Conservation (phyloP, 1,140 invertebrate species). For the Macrocentrus cingulum region DNA sequence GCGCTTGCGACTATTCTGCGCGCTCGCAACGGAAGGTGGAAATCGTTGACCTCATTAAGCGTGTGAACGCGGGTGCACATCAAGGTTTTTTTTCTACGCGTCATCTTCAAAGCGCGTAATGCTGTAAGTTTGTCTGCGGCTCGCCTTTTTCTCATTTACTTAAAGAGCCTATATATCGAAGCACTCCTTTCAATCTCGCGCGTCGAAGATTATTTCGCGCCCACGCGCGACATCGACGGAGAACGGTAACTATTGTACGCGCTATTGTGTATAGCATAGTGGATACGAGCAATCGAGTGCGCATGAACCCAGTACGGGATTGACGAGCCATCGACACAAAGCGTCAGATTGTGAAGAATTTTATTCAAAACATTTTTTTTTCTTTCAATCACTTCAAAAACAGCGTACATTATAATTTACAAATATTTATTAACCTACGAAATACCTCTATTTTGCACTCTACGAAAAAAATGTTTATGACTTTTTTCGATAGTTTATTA, state of each 20-base stretch:
- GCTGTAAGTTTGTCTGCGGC: constrained; percentile 7
- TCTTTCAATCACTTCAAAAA: too few relatives aligned
- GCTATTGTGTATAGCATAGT: not conserved
- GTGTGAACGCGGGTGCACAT: constrained; percentile 34
- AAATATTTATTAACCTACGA: too few relatives aligned
- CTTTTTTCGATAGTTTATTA: too few relatives aligned
- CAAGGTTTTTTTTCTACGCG: constrained; percentile 11
- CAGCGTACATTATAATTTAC: too few relatives aligned
- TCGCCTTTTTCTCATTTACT: not conserved
- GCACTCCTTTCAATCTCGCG: too few relatives aligned
- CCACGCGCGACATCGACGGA: constrained; percentile 6
- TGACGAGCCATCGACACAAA: too few relatives aligned
- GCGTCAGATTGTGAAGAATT: too few relatives aligned
- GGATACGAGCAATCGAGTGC: not conserved
- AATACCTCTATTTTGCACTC: too few relatives aligned
- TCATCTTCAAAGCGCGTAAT: not conserved
- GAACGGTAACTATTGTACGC: not conserved
- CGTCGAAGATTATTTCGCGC: not conserved
- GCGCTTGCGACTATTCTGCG: not conserved
- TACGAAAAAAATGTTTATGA: too few relatives aligned
- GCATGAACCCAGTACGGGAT: not conserved
- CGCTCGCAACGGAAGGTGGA: constrained; percentile 30
- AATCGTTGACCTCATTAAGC: constrained; percentile 41
- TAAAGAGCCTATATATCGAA: too few relatives aligned
- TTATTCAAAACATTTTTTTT: too few relatives aligned